Evolutionary conservation across 2,888 invertebrate genomes (phyloP), one percentile per base, ranked within the genome.

Genomic region (Cataglyphis altisquamis): DNA sequence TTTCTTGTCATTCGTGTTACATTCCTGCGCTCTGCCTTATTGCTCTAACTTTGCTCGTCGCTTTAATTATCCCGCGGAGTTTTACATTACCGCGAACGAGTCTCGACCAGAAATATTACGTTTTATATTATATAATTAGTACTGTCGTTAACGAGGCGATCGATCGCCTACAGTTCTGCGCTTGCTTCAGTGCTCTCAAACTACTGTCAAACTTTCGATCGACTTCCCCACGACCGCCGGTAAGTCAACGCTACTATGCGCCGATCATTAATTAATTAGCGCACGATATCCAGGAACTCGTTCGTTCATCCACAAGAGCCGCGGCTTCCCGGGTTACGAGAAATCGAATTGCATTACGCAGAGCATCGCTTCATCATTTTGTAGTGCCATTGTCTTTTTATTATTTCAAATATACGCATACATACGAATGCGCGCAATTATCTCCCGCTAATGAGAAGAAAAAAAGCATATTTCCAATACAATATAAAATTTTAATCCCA

Each of bases 211-310:
- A 70, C 75, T 80, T 80, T 60, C 74, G 45, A 80, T 60, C 78
- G 78, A 80, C 60, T 80, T 74, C 32, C 32, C 66, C 45, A 77
- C 72, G 25, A 18, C 68, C 21, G 73, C 12, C 70, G 55, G 9
- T 52, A 72, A 29, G 29, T 72, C 36, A 32, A 18, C 25, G 52
- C 25, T 25, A 36, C 45, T 29, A 8, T 60, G 36, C 60, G 57
- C 74, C 25, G 32, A 72, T 80, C 75, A 80, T 80, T 80, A 80
- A 80, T 80, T 80, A 80, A 80, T 80, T 80, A 80, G 36, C 60
- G 12, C 60, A 12, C 78, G 74, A 73, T 80, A 74, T 78, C 72
- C 57, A 6, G 48, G 18, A 36, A n/a, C 29, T 29, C 29, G 15
- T 18, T 21, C 55, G n/a, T 57, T n/a, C 55, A n/a, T 60, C 78